Evolutionary conservation across 2,113 vertebrate species (phyloP).

Genomic region (Thymallus thymallus): DNA sequence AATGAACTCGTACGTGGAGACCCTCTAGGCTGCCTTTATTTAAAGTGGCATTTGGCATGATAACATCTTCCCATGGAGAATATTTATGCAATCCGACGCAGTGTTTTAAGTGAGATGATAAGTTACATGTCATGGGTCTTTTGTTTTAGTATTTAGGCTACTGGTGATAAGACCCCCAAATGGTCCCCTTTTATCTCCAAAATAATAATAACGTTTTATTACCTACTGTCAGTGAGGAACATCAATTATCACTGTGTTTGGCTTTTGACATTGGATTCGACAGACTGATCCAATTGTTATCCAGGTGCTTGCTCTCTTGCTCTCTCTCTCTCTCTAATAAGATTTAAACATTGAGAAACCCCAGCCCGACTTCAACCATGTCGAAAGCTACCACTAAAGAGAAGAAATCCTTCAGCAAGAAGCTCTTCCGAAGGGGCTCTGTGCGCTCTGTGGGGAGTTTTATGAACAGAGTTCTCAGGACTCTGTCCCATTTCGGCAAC

Average conservation of each 20-base stretch:
- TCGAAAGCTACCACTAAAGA: constrained; percentile 81
- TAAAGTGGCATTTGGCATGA: constrained; percentile 20
- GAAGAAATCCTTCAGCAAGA: constrained; percentile 87
- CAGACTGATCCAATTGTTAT: neutral
- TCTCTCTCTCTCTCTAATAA: too few relatives aligned
- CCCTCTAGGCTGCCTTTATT: constrained; percentile 4
- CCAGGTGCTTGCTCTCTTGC: neutral
- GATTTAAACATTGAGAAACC: neutral
- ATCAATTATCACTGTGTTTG: neutral
- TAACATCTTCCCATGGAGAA: constrained; percentile 32
- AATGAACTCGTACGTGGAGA: constrained; percentile 38
- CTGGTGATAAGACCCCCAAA: neutral
- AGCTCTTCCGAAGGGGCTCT: constrained; percentile 82
- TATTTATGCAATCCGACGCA: constrained; percentile 63
- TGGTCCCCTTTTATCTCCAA: neutral
- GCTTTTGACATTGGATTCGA: neutral
- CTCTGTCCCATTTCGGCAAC: constrained; percentile 82
- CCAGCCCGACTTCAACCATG: constrained; percentile 52
- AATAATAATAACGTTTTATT: neutral
- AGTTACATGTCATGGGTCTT: neutral
- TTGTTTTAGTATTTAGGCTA: neutral
- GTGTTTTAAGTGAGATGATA: constrained; percentile 44
- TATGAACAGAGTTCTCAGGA: constrained; percentile 87
- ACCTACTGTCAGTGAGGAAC: neutral
- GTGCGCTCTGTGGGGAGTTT: constrained; percentile 87